Conservation (phyloP, 2,888 invertebrate species). For the Pandemis cinnamomeana region DNA sequence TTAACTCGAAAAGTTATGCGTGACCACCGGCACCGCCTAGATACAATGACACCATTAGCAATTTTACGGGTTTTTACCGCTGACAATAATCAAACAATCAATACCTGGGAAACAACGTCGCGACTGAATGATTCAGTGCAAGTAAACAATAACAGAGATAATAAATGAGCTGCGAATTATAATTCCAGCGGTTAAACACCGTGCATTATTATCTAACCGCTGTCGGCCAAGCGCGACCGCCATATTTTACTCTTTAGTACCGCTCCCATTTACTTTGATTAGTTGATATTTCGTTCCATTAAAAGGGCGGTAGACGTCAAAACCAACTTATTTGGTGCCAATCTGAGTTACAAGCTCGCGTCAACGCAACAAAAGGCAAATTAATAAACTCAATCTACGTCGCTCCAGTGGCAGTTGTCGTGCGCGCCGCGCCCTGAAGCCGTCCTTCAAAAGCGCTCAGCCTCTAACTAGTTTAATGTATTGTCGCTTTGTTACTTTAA, state of each 20-base stretch:
- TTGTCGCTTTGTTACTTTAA: conserved; percentile 75
- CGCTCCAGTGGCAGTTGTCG: conserved; percentile 59
- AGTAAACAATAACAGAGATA: conserved; percentile 33
- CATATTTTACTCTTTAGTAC: conserved; percentile 32
- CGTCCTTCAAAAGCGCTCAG: conserved; percentile 74
- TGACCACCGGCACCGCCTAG: background rate
- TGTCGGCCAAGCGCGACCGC: conserved; percentile 6
- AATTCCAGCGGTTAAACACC: background rate
- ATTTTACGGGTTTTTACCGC: conserved; percentile 1
- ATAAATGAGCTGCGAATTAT: conserved; percentile 26
- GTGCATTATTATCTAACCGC: conserved; percentile 3
- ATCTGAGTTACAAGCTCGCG: conserved; percentile 54
- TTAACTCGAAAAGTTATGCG: background rate
- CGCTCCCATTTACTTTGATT: conserved; percentile 37
- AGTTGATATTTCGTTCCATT: conserved; percentile 36
- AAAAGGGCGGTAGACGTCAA: conserved; percentile 39
- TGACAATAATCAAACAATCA: conserved; percentile 9
- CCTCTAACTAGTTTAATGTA: conserved; percentile 64
- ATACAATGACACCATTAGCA: background rate
- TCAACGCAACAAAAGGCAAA: conserved; percentile 61
- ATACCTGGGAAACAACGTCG: conserved; percentile 8
- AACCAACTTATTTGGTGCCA: conserved; percentile 51
- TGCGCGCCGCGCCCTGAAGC: conserved; percentile 76
- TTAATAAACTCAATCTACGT: conserved; percentile 53
- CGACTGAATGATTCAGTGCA: conserved; percentile 23